Conservation (phyloP, 2,888 invertebrate genomes). For the Odiellus spinosus region DNA sequence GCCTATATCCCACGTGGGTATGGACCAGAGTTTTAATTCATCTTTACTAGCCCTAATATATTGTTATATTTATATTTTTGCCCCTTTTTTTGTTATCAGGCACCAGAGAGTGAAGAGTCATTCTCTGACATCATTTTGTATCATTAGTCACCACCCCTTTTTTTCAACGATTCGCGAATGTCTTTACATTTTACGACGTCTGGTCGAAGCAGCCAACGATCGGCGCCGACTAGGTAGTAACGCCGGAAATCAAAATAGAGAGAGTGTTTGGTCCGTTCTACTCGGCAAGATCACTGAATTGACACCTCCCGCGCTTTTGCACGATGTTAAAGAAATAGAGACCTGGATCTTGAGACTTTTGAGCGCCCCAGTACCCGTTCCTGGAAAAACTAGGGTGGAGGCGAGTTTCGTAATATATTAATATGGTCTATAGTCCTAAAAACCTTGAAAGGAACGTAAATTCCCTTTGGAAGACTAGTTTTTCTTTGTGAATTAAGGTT, state of each 20-base stretch:
- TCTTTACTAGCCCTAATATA: too few species aligned
- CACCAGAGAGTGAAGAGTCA: conserved; percentile 65
- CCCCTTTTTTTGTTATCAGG: conserved; percentile 2
- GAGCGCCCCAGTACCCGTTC: conserved; percentile 94
- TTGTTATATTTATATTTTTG: too few species aligned
- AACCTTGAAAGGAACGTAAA: too few species aligned
- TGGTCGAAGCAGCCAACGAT: conserved; percentile 96
- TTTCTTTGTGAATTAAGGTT: too few species aligned
- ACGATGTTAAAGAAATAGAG: conserved; percentile 94
- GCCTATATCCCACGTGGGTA: too few species aligned
- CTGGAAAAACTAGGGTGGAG: conserved; percentile 75
- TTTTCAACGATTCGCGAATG: conserved; percentile 97
- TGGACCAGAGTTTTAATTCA: too few species aligned
- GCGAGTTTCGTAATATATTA: conserved; percentile 24
- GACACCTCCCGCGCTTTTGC: conserved; percentile 65
- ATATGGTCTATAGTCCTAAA: neutral
- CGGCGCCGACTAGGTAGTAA: conserved; percentile 46
- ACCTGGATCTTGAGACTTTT: conserved; percentile 93
- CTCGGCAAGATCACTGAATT: conserved; percentile 41
- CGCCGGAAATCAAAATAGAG: conserved; percentile 83
- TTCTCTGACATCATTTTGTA: conserved; percentile 88
- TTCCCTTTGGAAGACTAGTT: too few species aligned
- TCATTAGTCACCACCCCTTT: conserved; percentile 97
- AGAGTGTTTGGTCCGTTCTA: conserved; percentile 90
- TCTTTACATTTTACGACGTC: conserved; percentile 79